Percentiles rank a stretch among this genome's conserved stretches.
Evolutionary conservation across 2,888 invertebrate genomes (phyloP).

Genomic region (Caenorhabditis drosophilae): DNA sequence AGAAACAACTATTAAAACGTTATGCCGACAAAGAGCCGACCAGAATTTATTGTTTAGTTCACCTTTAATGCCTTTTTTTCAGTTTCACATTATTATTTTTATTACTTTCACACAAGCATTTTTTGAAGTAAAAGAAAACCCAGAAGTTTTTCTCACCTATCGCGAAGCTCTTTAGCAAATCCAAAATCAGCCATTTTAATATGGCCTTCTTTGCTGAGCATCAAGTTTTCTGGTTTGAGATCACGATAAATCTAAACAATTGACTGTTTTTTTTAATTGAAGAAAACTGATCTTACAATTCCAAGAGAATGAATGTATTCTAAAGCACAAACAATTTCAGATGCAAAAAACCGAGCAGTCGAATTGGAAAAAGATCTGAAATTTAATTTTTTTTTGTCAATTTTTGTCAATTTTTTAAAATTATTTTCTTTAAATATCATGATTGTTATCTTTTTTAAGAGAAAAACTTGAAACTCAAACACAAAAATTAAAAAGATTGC

Average conservation of each 20-base stretch:
- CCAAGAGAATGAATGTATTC: slow-evolving; percentile 89
- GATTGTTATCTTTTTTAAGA: not conserved
- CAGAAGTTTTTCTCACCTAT: slow-evolving; percentile 78
- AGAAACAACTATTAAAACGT: no score
- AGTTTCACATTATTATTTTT: no score
- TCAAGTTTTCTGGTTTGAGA: slow-evolving; percentile 90
- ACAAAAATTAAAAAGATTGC: slow-evolving; percentile 8
- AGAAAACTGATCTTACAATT: slow-evolving; percentile 74
- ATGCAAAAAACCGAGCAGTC: slow-evolving; percentile 87
- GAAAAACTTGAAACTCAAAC: no score
- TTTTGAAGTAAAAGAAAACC: no score
- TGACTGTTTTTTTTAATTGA: not conserved
- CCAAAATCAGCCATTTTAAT: slow-evolving; percentile 97
- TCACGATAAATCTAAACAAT: slow-evolving; percentile 76
- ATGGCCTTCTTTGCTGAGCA: slow-evolving; percentile 90
- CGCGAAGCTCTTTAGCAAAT: slow-evolving; percentile 90
- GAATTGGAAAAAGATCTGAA: slow-evolving; percentile 72
- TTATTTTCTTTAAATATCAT: not conserved
- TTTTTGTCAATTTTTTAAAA: no score
- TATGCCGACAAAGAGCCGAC: no score
- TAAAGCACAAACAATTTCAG: slow-evolving; percentile 90
- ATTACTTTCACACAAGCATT: no score
- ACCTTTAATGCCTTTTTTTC: no score
- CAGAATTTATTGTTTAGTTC: no score
- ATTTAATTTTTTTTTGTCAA: not conserved